A percentile compares a stretch with the other conserved stretches of the same genome.
Evolutionary conservation across 2,113 vertebrate genomes (phyloP).

Genomic region (Cepphus grylle): DNA sequence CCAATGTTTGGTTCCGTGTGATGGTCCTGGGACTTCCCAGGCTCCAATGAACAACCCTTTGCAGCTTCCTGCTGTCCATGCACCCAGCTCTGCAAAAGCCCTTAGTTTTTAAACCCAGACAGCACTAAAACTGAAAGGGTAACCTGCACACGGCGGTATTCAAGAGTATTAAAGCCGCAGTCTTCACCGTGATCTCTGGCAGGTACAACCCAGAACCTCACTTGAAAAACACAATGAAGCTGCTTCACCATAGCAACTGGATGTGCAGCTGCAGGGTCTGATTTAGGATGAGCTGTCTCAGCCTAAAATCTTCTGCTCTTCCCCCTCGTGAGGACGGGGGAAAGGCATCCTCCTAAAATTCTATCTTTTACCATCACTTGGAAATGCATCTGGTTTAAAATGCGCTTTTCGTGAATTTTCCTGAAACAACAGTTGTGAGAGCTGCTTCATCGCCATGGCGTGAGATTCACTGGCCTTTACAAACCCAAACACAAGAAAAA

Average conservation of each 20-base stretch:
- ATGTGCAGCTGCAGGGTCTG: neutral
- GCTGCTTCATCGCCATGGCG: accelerated
- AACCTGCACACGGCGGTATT: accelerated
- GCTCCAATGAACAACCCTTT: neutral
- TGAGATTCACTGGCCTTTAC: neutral
- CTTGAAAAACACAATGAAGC: neutral
- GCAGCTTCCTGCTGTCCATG: neutral
- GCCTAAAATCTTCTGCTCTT: neutral
- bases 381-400: neutral
- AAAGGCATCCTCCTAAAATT: neutral
- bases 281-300: neutral
- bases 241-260: neutral
- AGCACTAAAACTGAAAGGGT: neutral
- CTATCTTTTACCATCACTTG: neutral
- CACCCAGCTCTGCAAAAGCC: neutral
- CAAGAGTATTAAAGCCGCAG: neutral
- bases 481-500: neutral
- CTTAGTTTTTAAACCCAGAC: neutral
- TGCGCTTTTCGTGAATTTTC: neutral
- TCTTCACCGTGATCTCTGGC: accelerated
- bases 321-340: accelerated
- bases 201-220: neutral
- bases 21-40: neutral
- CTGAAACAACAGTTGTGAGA: neutral
- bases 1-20: accelerated